phyloP scores from a whole-genome alignment of 2,113 vertebrate species.

The Natator depressus region DNA sequence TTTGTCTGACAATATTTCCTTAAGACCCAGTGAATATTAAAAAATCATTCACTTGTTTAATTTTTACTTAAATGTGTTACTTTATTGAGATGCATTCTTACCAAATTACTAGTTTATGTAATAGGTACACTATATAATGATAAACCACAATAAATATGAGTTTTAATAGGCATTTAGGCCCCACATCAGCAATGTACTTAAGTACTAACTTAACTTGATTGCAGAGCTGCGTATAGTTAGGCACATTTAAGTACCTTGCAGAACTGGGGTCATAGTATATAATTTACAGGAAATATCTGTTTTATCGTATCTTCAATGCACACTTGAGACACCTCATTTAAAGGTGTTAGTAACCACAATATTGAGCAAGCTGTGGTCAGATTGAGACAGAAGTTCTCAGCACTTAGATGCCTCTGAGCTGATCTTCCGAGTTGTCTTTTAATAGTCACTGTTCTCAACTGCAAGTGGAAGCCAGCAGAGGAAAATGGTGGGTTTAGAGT shows the following conservation, averaged over 20 bases:
- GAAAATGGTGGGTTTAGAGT: neutral
- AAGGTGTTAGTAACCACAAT: neutral
- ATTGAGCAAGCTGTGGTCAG: neutral
- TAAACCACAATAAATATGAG: neutral
- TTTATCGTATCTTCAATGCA: neutral
- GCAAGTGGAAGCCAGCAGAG: neutral
- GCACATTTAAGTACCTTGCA: neutral
- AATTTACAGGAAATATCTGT: neutral
- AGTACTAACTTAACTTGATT: conserved; percentile 13
- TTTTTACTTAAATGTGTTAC: neutral
- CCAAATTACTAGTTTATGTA: neutral
- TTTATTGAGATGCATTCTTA: neutral
- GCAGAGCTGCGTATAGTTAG: neutral
- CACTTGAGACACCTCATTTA: rapidly evolving
- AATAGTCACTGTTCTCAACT: neutral
- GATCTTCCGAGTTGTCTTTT: neutral
- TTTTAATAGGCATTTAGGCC: neutral
- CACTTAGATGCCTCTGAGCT: neutral
- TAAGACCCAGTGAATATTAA: neutral
- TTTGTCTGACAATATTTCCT: conserved; percentile 33
- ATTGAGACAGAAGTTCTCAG: neutral
- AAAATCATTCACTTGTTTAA: neutral
- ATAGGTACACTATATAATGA: neutral
- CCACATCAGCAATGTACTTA: neutral
- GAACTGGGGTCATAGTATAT: neutral